Evolutionary conservation across 2,888 invertebrate species (phyloP), one percentile per base, ranked within the genome.

Genomic region (Lycia hirtaria): DNA sequence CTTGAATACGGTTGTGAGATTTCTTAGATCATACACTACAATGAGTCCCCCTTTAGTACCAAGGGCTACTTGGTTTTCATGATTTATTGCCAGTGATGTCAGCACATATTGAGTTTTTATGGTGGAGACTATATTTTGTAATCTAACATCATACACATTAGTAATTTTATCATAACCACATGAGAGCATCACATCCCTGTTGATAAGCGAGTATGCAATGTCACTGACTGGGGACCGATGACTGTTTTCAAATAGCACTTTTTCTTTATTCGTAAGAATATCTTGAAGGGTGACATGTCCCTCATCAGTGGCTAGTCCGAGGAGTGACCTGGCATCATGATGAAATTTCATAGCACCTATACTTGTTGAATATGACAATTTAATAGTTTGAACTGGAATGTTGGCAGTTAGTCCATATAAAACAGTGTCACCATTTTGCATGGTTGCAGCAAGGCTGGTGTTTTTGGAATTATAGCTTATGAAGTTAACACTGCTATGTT

Each of bases 181-280:
- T 0, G 94, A 93, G 3, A 93, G 72, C 75, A 94, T 78, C 0
- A 94, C 88, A 76, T 93, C 93, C 60, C 85, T 83, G 67, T 93
- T 93, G 7, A 93, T 83, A 0, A 93, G 88, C 0, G 94, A 93
- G 76, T 91, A 94, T 26, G 88, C 81, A 55, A 94, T 83, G 64
- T 93, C 93, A 64, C 93, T 93, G n/a, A 94, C 92, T 1, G 93
- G 93, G 2, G 93, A 93, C 14, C 92, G 91, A 68, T 94, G 94
- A 4, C 92, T 87, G 68, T 89, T 88, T 68, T 91, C 88, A 80
- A 90, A 88, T 58, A 80, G 83, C 5, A 78, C 85, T 76, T 85
- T 91, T 56, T 92, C 92, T 71, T 88, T 92, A 60, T 92, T 90
- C 1, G 85, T 86, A 10, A 83, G 83, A 24, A 92, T 80, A 60